Conservation (phyloP, 2,888 invertebrate genomes). For the Mesopsocus fuscifrons region DNA sequence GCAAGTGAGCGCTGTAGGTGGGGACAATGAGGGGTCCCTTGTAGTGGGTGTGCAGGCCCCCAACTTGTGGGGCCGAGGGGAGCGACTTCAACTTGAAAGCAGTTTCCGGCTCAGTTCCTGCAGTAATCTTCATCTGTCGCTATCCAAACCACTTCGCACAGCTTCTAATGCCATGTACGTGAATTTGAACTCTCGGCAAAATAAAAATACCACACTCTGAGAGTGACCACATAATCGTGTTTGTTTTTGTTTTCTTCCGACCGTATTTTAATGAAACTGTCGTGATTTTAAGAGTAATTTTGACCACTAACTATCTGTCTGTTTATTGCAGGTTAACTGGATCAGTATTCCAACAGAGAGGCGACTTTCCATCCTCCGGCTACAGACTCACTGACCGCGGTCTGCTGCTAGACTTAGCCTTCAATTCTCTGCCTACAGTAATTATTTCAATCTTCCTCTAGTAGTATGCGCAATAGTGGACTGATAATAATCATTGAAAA, state of each 20-base stretch:
- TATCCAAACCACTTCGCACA: slow-evolving; percentile 68
- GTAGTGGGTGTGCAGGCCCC: slow-evolving; percentile 55
- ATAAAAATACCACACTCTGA: background rate
- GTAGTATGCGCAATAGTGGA: no score
- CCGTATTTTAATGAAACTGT: slow-evolving; percentile 1
- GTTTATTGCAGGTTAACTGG: slow-evolving; percentile 53
- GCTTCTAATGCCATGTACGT: slow-evolving; percentile 46
- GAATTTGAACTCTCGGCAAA: no score
- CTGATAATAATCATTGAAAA: no score
- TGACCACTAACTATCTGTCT: no score
- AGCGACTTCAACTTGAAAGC: slow-evolving; percentile 62
- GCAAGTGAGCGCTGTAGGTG: slow-evolving; percentile 69
- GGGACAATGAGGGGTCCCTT: slow-evolving; percentile 79
- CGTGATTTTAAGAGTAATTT: no score
- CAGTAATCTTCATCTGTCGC: slow-evolving; percentile 58
- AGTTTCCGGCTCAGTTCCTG: slow-evolving; percentile 68
- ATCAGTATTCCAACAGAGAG: slow-evolving; percentile 54
- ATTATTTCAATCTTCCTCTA: no score
- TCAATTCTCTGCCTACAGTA: slow-evolving; percentile 40
- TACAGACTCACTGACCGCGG: slow-evolving; percentile 66
- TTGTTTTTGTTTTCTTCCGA: background rate
- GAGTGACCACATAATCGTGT: background rate
- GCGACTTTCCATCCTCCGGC: slow-evolving; percentile 63
- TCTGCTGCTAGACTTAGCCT: slow-evolving; percentile 52
- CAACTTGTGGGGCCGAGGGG: slow-evolving; percentile 76